A percentile compares a stretch with the other conserved stretches of the same genome.
Evolutionary conservation across 2,888 invertebrate species (phyloP).

Genomic region (Oligia latruncula): DNA sequence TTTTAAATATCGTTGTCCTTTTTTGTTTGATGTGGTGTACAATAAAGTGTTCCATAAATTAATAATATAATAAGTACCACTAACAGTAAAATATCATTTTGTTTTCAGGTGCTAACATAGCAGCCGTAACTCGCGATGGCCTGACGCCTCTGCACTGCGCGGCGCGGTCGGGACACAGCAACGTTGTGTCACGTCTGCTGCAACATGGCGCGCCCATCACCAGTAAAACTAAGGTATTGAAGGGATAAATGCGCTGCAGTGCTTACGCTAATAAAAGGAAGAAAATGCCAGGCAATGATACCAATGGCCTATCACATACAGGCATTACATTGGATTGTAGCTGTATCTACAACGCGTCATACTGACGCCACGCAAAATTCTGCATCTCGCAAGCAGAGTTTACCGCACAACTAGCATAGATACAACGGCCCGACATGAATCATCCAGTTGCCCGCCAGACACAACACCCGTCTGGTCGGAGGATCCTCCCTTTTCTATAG

Average conservation of each 20-base stretch:
- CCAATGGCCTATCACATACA: too few species aligned
- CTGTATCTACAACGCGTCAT: too few species aligned
- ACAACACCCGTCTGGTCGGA: too few species aligned
- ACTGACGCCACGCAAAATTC: too few species aligned
- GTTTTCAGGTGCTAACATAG: slow-evolving; percentile 94
- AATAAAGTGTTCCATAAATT: not conserved
- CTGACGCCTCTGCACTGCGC: slow-evolving; percentile 99
- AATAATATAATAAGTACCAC: not conserved
- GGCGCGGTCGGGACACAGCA: slow-evolving; percentile 98
- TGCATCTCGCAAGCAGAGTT: too few species aligned
- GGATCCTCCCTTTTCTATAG: too few species aligned
- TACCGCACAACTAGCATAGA: too few species aligned
- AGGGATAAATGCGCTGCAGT: not conserved
- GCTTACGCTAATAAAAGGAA: too few species aligned
- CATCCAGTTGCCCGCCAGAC: too few species aligned
- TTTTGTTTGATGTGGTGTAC: not conserved
- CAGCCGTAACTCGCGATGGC: slow-evolving; percentile 98
- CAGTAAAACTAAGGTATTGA: slow-evolving; percentile 95
- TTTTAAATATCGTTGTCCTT: not conserved
- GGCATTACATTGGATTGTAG: too few species aligned
- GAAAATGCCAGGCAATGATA: not conserved
- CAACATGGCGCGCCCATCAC: slow-evolving; percentile 97
- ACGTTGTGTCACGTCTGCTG: slow-evolving; percentile 96
- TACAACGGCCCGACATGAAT: too few species aligned
- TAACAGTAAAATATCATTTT: too few species aligned